Evolutionary conservation across 2,113 vertebrate genomes (phyloP), one percentile per base, ranked within the genome.

Genomic region (Thamnaconus septentrionalis): DNA sequence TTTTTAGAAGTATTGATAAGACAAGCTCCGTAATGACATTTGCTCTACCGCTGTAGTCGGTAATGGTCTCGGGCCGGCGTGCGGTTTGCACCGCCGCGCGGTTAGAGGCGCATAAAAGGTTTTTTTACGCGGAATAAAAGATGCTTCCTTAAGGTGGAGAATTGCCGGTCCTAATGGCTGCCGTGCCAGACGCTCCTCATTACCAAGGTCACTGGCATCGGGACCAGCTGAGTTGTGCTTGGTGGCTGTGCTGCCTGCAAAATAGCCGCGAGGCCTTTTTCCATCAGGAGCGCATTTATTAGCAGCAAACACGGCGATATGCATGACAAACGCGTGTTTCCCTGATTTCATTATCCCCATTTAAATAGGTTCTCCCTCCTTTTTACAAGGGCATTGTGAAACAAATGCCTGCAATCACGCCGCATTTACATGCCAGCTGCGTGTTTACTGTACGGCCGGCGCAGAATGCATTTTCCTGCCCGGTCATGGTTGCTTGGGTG

Each of bases 1-100:
- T 78, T 88, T 85, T 86, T 85, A 86, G 75, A 83, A 71, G 75
- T 87, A 85, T 88, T 88, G 85, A 89, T 86, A 84, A 80, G 71
- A 85, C 72, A 76, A 77, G 74, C 73, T 50, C 77, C 78, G 58
- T 82, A 78, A 83, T 83, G 83, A 83, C 80, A 83, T 85, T 78
- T 80, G 72, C 74, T 68, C 66, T 80, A 73, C 64, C 53, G 61
- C 69, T 81, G 58, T 67, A 76, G 77, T 80, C 78, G 72, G 84
- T 83, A 84, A 79, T 73, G 75, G 70, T 73, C 64, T 54, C 58
- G n/a, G 61, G 57, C 52, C 18, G 5, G 52, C 48, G 64, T 78
- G 56, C 58, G 74, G 74, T 70, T 67, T 69, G 53, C 75, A 80
- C 53, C 65, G 71, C 52, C 53, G 65, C 67, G 58, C 57, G 59